These are phyloP conservation scores for Sebastes jordani DNA, from an alignment of 2,797 vertebrate species.

Conservation along the genomic window DNA sequence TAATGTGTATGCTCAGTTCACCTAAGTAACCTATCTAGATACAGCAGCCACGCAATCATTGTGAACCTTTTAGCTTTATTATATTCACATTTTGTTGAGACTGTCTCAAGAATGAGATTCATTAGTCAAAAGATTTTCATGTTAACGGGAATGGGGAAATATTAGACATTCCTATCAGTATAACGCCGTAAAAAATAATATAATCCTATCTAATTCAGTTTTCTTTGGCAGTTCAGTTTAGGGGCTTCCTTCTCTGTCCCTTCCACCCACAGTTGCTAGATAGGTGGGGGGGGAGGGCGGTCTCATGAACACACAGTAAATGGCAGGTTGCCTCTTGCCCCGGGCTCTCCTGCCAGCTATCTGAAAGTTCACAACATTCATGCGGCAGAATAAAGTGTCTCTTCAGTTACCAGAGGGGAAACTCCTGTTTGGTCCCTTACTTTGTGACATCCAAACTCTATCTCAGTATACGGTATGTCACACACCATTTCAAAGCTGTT, in stretches of 20 bases:
- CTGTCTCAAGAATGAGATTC: background rate
- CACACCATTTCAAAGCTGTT: background rate
- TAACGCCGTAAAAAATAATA: background rate
- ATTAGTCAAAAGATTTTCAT: background rate
- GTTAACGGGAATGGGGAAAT: background rate
- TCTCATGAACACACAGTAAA: conserved; percentile 1
- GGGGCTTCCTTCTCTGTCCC: background rate
- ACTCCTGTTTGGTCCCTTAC: background rate
- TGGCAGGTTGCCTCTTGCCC: conserved; percentile 29
- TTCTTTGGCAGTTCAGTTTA: background rate
- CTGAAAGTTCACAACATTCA: conserved; percentile 36
- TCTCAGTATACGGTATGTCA: background rate
- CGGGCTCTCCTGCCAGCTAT: conserved; percentile 31
- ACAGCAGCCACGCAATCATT: background rate
- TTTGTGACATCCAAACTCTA: conserved; percentile 2
- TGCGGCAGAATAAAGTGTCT: conserved; percentile 12
- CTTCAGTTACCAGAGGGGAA: conserved; percentile 19
- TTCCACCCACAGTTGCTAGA: background rate
- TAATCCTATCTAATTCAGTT: background rate
- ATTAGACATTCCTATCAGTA: background rate
- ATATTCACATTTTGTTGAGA: background rate
- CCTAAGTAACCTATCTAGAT: background rate
- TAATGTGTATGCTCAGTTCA: background rate
- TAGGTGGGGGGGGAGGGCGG: no score
- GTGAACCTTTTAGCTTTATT: background rate